Base-by-base conservation (phyloP, 2,888 invertebrate genomes). In the Tyria jacobaeae region DNA sequence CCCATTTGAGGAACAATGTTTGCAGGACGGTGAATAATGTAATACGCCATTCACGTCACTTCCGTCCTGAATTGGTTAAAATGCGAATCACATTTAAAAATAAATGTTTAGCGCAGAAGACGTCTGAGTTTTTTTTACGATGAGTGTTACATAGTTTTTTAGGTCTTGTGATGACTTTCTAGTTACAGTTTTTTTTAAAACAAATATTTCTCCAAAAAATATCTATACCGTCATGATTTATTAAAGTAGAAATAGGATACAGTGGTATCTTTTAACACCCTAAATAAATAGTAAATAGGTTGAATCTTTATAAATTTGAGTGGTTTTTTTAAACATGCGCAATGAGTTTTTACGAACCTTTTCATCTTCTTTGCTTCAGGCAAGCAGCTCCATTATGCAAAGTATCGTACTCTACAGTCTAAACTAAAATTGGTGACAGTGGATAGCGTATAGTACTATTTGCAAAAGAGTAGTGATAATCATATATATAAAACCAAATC, bases 1-100 rank as follows among this genome's bases (percentile, higher is more conserved):
- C 50, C 67, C 65, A 70, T 72, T 62, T 68, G 59, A 62, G 71
- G 75, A 64, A 78, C 76, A 78, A 76, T 76, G 61, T 57, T 57
- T 51, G 70, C 74, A 67, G 69, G 70, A 70, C 44, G 67, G 60
- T 60, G 54, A 66, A 72, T 66, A 64, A 66, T 66, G 25, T 60
- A 53, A 51, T 39, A 60, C 34, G 12, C 27, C 60, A 27, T 31
- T 27, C 7, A 44, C 65, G 67, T 66, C 63, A 68, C 54, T 67
- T 77, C 78, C 73, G 65, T 61, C 49, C 34, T 49, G 44, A 9
- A 34, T 48, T 21, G 25, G 31, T 60, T 60, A 35, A 49, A 60
- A 54, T 39, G 31, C 60, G 31, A 49, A 34, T 27, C 54, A 41
- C 39, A 49, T 60, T 49, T 48, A 31, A 60, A 60, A 51, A 60